Evolutionary conservation across 2,113 vertebrate species (phyloP).

Genomic region (Pyxicephalus adspersus): DNA sequence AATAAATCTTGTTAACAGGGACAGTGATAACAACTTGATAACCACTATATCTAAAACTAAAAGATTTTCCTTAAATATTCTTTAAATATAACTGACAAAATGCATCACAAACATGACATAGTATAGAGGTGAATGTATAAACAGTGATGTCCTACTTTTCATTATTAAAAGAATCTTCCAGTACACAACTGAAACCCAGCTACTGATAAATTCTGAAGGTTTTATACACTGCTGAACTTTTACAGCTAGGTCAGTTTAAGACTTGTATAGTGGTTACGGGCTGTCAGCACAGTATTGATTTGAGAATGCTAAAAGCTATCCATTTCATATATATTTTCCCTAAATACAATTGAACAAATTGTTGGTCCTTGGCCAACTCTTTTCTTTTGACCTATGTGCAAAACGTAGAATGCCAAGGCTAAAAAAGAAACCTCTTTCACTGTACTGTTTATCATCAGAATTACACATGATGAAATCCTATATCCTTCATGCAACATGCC

Average conservation of each 20-base stretch:
- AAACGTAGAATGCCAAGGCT: constrained; percentile 18
- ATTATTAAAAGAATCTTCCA: too few species aligned
- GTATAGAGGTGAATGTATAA: too few species aligned
- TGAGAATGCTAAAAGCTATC: background rate
- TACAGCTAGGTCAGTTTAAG: background rate
- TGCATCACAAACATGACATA: too few species aligned
- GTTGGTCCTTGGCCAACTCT: constrained; percentile 11
- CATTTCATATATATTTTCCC: constrained; percentile 15
- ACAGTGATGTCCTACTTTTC: too few species aligned
- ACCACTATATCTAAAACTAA: too few species aligned
- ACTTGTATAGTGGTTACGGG: background rate
- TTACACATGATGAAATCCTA: constrained; percentile 38
- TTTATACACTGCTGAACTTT: background rate
- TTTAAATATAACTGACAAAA: too few species aligned
- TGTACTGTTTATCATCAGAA: constrained; percentile 34
- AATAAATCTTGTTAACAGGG: too few species aligned
- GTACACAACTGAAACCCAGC: too few species aligned
- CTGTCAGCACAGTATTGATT: background rate
- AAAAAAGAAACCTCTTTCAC: constrained; percentile 36
- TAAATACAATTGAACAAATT: constrained; percentile 36
- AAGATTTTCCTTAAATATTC: too few species aligned
- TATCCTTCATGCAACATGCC: constrained; percentile 24
- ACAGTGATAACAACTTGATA: too few species aligned
- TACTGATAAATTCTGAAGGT: background rate
- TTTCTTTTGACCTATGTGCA: constrained; percentile 17